Evolutionary conservation across 2,113 vertebrate species (phyloP).

Genomic region (Upupa epops): DNA sequence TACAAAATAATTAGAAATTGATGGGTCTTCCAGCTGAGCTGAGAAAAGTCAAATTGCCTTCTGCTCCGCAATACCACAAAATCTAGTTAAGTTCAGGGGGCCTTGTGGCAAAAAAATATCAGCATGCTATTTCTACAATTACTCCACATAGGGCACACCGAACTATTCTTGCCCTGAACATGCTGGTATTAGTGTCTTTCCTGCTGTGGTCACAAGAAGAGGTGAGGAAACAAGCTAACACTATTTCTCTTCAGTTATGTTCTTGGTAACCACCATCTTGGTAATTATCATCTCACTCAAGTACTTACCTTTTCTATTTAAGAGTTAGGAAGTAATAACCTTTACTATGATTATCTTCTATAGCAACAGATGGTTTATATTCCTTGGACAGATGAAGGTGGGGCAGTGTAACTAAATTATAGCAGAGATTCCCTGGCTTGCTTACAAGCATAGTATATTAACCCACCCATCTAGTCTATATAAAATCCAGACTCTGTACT

Average conservation of each 20-base stretch:
- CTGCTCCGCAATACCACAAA: not conserved
- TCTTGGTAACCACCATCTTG: not conserved
- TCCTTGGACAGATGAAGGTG: not conserved
- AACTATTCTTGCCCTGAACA: not conserved
- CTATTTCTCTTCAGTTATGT: not conserved
- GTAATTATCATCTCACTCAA: not conserved
- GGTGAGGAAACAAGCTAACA: not conserved
- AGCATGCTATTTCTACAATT: accelerated
- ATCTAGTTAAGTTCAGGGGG: not conserved
- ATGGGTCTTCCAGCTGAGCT: not conserved
- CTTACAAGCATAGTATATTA: not conserved
- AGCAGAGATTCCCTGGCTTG: not conserved
- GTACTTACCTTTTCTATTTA: not conserved
- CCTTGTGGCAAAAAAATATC: not conserved
- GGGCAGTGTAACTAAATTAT: not conserved
- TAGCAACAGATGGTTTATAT: not conserved
- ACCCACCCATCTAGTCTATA: not conserved
- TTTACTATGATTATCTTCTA: not conserved
- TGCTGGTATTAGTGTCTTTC: not conserved
- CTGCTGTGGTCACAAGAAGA: not conserved
- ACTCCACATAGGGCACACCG: not conserved
- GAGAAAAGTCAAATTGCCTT: not conserved
- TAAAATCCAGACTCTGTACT: not conserved
- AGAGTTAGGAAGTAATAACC: not conserved
- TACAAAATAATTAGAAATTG: not conserved